Evolutionary conservation across 2,888 invertebrate genomes (phyloP), one percentile per base, ranked within the genome.

Genomic region (Pollenia labialis): DNA sequence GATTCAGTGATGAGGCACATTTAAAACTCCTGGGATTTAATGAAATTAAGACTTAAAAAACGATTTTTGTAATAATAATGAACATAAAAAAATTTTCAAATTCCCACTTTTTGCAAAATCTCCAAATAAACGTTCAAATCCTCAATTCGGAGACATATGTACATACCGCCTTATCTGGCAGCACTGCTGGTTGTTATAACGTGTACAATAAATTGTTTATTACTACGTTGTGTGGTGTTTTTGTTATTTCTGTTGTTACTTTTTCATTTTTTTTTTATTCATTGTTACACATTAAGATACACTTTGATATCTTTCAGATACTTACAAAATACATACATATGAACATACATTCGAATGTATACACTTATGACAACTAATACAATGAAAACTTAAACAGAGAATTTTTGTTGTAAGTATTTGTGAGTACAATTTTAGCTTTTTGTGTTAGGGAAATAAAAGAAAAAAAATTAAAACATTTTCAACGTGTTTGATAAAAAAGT

Each of bases 291-390:
- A 69, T 56, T 54, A 10, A 62, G 71, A 76, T 83, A 83, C 32
- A 32, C 60, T 76, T 71, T 18, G 14, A 48, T 83, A 82, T 75
- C 69, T 64, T 46, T 18, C 48, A 83, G 82, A 83, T 82, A 81
- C 48, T 18, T 48, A 83, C 69, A 18, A 68, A 50, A 6, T 54
- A n/a, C n/a, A n/a, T n/a, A n/a, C n/a, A n/a, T n/a, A 11, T 12
- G 42, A 12, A 16, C 42, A 71, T 66, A 12, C 48, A 40, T n/a
- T 72, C n/a, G n/a, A n/a, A 12, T 14, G 23, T 42, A 40, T 40
- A 54, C 8, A 52, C 9, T 23, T 54, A 10, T 14, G n/a, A 74
- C 11, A 68, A 44, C 69, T 23, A 69, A 69, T 60, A 52, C 52
- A 42, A 18, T 16, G 16, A 32, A 32, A 32, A 32, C 6, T 32